Base-by-base conservation (phyloP, 2,888 invertebrate species). In the Stegana nigrithorax region DNA sequence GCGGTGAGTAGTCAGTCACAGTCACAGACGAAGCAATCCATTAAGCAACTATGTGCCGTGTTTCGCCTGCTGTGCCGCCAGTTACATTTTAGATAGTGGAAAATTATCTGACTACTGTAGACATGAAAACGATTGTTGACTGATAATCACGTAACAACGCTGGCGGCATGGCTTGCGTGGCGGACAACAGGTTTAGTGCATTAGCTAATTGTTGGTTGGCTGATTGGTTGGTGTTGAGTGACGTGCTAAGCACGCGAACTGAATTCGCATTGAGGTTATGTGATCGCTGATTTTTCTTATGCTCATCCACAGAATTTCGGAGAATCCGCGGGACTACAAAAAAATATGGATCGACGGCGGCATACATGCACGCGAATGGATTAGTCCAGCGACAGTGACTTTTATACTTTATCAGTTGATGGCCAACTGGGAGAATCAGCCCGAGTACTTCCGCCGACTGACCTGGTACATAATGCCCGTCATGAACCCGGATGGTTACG, bases 361-460 rank as follows among this genome's bases (percentile, higher is more conserved):
- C 8, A 95, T 95, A 61, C 95, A 95, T 77, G 93, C 95, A 0
- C 89, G 96, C 25, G 97, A 97, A 87, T 97, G 94, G 94, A 93
- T 94, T 73, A 91, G 92, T 44, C 91, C 92, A 0, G 92, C 94
- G 0, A 89, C 91, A 0, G 93, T 93, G 2, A 92, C 93, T 0
- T 94, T 90, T 83, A 88, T 94, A 57, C 90, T 93, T 6, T 89
- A 93, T 75, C 87, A 90, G 59, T 84, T 94, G 39, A 90, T 91
- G 19, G 88, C 90, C 63, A 90, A 90, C 69, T 91, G 90, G 83
- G 88, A 91, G 27, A 84, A 86, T 0, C 88, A 89, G 66, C 88
- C 92, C 0, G 86, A 88, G 0, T 88, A 88, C 47, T 90, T 96
- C 67, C 92, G 91, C 75, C 91, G 91, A 73, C 89, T 93, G 59